These are phyloP conservation scores for Lasioglossum malachurum DNA, from an alignment of 2,888 invertebrate genomes.

Conservation along the genomic window DNA sequence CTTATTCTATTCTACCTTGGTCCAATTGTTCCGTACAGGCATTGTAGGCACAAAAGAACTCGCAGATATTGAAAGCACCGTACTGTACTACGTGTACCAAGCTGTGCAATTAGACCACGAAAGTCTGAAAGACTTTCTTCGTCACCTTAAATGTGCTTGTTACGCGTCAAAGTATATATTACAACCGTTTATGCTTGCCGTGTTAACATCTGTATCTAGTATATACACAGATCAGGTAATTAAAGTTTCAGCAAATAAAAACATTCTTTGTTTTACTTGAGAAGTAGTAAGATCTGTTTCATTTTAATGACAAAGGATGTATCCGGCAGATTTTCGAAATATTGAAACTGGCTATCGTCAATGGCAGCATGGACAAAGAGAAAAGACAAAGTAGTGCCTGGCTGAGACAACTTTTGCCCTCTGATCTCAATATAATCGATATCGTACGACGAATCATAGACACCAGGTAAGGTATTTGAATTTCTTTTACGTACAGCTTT, in stretches of 20 bases:
- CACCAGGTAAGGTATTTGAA: constrained; percentile 83
- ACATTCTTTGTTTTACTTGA: not conserved
- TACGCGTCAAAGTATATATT: constrained; percentile 87
- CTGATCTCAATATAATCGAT: constrained; percentile 81
- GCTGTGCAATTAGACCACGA: constrained; percentile 84
- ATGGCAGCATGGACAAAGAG: constrained; percentile 85
- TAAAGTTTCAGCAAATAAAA: not conserved
- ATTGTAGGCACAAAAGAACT: constrained; percentile 83
- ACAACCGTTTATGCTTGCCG: constrained; percentile 88
- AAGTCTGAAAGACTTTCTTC: constrained; percentile 85
- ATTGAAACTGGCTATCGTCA: constrained; percentile 78
- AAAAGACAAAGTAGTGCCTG: constrained; percentile 86
- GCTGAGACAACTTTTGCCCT: constrained; percentile 86
- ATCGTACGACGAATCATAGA: constrained; percentile 85
- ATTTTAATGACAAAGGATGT: not conserved
- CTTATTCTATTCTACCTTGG: not conserved
- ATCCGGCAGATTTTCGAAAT: constrained; percentile 80
- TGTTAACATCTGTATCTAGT: constrained; percentile 86
- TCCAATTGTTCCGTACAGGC: constrained; percentile 43
- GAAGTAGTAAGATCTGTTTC: not conserved
- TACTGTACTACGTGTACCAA: constrained; percentile 87
- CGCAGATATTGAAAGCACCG: constrained; percentile 88
- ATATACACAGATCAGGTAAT: constrained; percentile 85
- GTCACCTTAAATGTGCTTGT: constrained; percentile 85
- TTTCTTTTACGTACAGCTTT: not conserved